A percentile compares a stretch with the other conserved stretches of the same genome.
Conservation (phyloP, 2,888 invertebrate species). For the Euproctis similis region DNA sequence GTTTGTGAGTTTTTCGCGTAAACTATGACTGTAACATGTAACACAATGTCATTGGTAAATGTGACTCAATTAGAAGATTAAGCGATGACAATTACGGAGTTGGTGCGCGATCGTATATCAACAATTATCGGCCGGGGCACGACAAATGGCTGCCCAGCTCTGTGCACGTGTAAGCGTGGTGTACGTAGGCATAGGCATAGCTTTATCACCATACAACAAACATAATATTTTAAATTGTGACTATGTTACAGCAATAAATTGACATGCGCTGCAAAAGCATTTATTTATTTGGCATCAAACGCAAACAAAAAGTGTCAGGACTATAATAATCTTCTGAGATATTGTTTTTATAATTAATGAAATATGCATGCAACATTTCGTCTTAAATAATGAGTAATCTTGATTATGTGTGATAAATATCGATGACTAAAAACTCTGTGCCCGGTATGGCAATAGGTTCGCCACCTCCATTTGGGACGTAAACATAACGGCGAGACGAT, state of each 20-base stretch:
- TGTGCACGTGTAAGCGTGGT: slow-evolving; percentile 56
- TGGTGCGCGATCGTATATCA: slow-evolving; percentile 74
- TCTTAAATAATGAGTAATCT: no score
- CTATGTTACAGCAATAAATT: slow-evolving; percentile 4
- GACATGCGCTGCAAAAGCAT: no score
- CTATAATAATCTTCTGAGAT: no score
- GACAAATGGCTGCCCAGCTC: slow-evolving; percentile 62
- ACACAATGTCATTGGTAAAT: slow-evolving; percentile 72
- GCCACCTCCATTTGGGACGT: no score
- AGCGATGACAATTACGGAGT: slow-evolving; percentile 74
- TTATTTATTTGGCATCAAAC: no score
- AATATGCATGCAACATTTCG: no score
- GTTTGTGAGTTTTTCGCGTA: slow-evolving; percentile 44
- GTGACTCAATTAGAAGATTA: slow-evolving; percentile 76
- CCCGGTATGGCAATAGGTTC: no score
- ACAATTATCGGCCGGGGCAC: slow-evolving; percentile 73
- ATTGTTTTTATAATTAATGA: no score
- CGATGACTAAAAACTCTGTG: no score
- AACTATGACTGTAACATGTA: slow-evolving; percentile 49
- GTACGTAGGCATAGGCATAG: slow-evolving; percentile 23
- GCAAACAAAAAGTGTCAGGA: no score
- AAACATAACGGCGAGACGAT: no score
- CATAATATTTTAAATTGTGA: slow-evolving; percentile 14
- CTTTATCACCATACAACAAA: slow-evolving; percentile 23
- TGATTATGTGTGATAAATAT: no score